phyloP scores from a whole-genome alignment of 2,888 invertebrate species.

The Morpho helenor region DNA sequence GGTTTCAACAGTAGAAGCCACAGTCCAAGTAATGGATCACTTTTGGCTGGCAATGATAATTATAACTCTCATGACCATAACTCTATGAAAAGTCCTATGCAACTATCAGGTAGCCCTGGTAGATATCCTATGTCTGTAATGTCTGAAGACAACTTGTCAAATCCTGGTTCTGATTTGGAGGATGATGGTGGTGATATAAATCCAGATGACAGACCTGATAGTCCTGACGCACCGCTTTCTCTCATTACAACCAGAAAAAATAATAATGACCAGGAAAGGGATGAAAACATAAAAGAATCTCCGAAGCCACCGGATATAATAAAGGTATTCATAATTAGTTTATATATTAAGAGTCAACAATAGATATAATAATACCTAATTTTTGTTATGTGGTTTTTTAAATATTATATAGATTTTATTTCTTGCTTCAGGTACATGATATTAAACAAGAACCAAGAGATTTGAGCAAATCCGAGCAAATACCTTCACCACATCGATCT shows the following conservation, averaged over 20 bases:
- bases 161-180: constrained; percentile 83
- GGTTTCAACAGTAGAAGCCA: constrained; percentile 83
- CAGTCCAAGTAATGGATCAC: constrained; percentile 81
- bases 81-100: constrained; percentile 82
- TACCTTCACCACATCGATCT: constrained; percentile 69
- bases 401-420: constrained; percentile 2
- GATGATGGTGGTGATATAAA: constrained; percentile 81
- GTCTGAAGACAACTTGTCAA: constrained; percentile 83
- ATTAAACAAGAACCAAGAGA: constrained; percentile 78
- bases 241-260: constrained; percentile 82
- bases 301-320: constrained; percentile 75
- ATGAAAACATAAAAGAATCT: constrained; percentile 71
- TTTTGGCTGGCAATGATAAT: constrained; percentile 78
- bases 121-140: constrained; percentile 81
- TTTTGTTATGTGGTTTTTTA: background rate
- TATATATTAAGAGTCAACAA: background rate
- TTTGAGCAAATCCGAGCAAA: constrained; percentile 59
- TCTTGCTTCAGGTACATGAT: constrained; percentile 62
- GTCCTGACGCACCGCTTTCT: constrained; percentile 84
- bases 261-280: constrained; percentile 57
- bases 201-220: constrained; percentile 79
- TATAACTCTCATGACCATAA: constrained; percentile 79
- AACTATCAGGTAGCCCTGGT: constrained; percentile 74
- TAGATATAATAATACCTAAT: background rate
- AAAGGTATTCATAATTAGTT: constrained; percentile 45